Evolutionary conservation across 2,888 invertebrate genomes (phyloP).

Genomic region (Tenthredo livida): DNA sequence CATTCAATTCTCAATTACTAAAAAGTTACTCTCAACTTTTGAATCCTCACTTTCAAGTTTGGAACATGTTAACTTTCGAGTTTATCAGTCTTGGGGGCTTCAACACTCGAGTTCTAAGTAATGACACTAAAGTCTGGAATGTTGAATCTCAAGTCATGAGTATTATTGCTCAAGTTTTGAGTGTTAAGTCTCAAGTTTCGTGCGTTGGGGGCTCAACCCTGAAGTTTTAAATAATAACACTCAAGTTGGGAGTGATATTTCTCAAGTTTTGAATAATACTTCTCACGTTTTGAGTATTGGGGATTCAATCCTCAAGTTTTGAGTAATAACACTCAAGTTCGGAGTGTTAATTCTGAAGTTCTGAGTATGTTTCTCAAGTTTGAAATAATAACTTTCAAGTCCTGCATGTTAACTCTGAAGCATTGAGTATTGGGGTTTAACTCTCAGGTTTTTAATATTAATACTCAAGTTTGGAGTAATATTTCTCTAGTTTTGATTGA

Average conservation of each 20-base stretch:
- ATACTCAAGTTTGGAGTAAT: neutral
- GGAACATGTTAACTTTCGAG: too few species aligned
- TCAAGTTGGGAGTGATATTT: neutral
- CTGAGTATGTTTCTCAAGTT: neutral
- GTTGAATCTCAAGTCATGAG: neutral
- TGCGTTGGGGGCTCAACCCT: neutral
- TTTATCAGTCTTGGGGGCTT: too few species aligned
- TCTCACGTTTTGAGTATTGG: neutral
- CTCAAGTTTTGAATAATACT: neutral
- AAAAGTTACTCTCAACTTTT: neutral
- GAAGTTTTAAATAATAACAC: neutral
- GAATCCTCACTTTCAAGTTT: neutral
- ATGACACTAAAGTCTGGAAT: too few species aligned
- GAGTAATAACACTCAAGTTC: too few species aligned
- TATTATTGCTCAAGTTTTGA: neutral
- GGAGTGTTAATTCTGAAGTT: too few species aligned
- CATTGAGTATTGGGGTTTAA: neutral
- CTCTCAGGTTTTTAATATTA: neutral
- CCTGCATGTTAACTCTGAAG: too few species aligned
- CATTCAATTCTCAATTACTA: neutral
- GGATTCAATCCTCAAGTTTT: too few species aligned
- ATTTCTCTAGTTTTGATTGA: too few species aligned
- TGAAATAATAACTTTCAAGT: neutral
- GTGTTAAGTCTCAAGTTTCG: neutral
- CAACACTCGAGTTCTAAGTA: too few species aligned